phyloP scores from a whole-genome alignment of 2,797 vertebrate genomes.

The Scarus forsteni region DNA sequence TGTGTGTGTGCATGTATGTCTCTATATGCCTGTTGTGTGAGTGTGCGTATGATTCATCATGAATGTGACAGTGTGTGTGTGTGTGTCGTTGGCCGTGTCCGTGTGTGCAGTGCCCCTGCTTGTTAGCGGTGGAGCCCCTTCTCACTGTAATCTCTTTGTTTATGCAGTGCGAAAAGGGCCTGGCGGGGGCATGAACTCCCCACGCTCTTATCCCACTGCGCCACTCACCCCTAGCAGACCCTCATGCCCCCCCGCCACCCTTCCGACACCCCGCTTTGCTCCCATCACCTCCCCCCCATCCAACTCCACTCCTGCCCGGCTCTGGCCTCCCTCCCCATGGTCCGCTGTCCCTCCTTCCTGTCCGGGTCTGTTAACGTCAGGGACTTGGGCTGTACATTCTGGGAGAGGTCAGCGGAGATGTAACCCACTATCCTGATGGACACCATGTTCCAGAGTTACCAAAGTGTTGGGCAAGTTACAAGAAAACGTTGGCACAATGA shows the following conservation, averaged over 20 bases:
- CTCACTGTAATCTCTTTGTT: conserved; percentile 90
- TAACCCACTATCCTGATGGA: conserved; percentile 5
- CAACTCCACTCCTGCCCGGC: conserved; percentile 42
- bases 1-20: conserved; percentile 34
- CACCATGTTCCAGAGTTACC: neutral
- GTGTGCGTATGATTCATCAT: conserved; percentile 4
- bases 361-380: conserved; percentile 59
- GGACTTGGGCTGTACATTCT: conserved; percentile 46
- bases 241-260: conserved; percentile 74
- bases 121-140: conserved; percentile 85
- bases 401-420: conserved; percentile 38
- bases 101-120: conserved; percentile 77
- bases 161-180: conserved; percentile 83
- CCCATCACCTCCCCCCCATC: conserved; percentile 52
- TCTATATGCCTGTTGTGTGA: conserved; percentile 3
- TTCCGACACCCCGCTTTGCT: conserved; percentile 67
- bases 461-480: neutral
- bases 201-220: conserved; percentile 80
- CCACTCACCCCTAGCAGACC: conserved; percentile 80
- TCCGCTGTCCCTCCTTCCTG: conserved; percentile 58
- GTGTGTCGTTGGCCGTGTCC: conserved; percentile 19
- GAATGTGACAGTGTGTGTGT: conserved; percentile 40
- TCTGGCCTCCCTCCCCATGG: conserved; percentile 50
- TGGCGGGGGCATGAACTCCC: conserved; percentile 83
- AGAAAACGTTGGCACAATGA: neutral